These are phyloP conservation scores for Girardinus metallicus DNA, from an alignment of 2,797 vertebrate species.

Conservation along the genomic window DNA sequence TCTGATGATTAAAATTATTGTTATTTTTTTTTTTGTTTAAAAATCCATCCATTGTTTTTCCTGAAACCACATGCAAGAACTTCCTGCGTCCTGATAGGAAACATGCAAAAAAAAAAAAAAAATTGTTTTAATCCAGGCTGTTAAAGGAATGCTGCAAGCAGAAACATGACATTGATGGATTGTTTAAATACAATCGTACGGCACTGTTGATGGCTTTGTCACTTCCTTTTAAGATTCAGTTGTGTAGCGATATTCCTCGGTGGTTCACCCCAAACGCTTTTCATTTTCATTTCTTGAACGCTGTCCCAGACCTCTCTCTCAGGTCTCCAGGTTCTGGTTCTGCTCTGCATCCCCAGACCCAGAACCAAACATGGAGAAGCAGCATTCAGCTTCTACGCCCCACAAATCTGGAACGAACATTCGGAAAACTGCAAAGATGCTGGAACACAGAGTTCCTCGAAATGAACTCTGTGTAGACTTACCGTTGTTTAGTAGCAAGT, in stretches of 20 bases:
- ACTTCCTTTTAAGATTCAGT: not conserved
- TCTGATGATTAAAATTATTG: conserved; percentile 6
- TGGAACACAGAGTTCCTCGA: too few relatives aligned
- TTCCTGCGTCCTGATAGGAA: conserved; percentile 18
- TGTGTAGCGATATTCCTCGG: not conserved
- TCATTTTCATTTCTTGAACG: not conserved
- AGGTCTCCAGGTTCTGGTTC: too few relatives aligned
- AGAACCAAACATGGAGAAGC: too few relatives aligned
- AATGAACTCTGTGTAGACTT: too few relatives aligned
- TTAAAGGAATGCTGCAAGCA: not conserved
- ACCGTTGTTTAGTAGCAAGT: too few relatives aligned
- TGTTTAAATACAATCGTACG: not conserved
- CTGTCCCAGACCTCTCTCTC: too few relatives aligned
- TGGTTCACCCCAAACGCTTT: not conserved
- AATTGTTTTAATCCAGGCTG: not conserved
- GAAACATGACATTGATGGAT: not conserved
- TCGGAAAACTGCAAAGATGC: too few relatives aligned
- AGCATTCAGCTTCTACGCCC: too few relatives aligned
- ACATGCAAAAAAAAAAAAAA: too few relatives aligned
- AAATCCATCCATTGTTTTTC: not conserved
- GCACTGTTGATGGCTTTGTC: not conserved
- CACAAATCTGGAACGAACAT: too few relatives aligned
- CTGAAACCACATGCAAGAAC: conserved; percentile 10
- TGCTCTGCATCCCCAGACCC: too few relatives aligned
- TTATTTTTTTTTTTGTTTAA: too few relatives aligned